These are phyloP conservation scores for Lithophane leautieri DNA, from an alignment of 2,888 invertebrate species.

Conservation along the genomic window DNA sequence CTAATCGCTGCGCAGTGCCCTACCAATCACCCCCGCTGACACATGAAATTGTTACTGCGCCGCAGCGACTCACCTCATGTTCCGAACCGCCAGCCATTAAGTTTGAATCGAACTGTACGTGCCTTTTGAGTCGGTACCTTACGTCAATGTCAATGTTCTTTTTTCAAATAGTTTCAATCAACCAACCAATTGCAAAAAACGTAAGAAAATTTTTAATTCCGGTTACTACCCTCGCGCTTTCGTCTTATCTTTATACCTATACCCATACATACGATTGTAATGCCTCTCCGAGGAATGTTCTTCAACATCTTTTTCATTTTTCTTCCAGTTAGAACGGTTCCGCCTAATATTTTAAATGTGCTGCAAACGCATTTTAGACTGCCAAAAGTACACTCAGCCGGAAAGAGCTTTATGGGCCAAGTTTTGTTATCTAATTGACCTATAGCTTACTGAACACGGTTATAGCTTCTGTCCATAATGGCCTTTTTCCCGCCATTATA, in stretches of 20 bases:
- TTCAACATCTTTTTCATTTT: not conserved
- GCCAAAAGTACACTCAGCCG: conserved; percentile 33
- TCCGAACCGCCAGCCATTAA: too few relatives aligned
- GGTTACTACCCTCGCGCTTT: too few relatives aligned
- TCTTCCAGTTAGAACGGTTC: not conserved
- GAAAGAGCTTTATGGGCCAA: conserved; percentile 20
- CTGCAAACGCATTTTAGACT: conserved; percentile 23
- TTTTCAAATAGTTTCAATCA: conserved; percentile 22
- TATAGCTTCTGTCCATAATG: conserved; percentile 29
- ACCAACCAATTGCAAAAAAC: not conserved
- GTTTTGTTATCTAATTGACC: conserved; percentile 50
- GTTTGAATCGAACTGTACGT: too few relatives aligned
- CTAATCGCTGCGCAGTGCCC: too few relatives aligned
- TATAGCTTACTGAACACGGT: conserved; percentile 30
- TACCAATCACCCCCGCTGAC: too few relatives aligned
- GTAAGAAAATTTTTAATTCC: too few relatives aligned
- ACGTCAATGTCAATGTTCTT: conserved; percentile 5
- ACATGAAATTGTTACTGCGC: too few relatives aligned
- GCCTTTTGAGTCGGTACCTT: not conserved
- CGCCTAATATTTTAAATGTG: conserved; percentile 20
- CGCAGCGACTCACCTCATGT: too few relatives aligned
- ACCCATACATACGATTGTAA: not conserved
- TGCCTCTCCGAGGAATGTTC: not conserved
- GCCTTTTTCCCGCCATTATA: conserved; percentile 7
- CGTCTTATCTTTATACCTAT: too few relatives aligned